Evolutionary conservation across 92 coral and sea anemone genomes (phyloP), one percentile per base, ranked within the genome.

Genomic region (Pocillopora grandis): DNA sequence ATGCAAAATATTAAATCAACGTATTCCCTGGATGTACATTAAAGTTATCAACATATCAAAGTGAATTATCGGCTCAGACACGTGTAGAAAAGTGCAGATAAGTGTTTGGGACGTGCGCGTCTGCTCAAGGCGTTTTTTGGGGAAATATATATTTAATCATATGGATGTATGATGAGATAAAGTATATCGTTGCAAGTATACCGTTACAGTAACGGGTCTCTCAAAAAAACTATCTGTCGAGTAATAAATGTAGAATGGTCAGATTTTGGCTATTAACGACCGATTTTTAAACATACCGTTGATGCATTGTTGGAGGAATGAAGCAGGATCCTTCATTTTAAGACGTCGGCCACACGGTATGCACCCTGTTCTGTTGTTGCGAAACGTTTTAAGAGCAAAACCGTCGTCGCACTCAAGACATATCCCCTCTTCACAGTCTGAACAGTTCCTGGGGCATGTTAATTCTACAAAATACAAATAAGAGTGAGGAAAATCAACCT

Each of bases 341-440:
- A 63, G 71, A 16, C 6, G 7, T 37, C 62, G 35, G 17, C 71
- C 16, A 37, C 84, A 80, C 17, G 84, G 67, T 31, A 70, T 36
- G 12, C 84, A 80, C 58, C 35, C 10, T 1, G 80, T 31, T 23
- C 59, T 58, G 5, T 57, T 57, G 19, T 48, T 66, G 14, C 66
- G 66, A 0, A 68, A 1, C 13, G 59, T 66, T 68, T 66, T 55
- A 66, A 80, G 19, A 15, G 42, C 85, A 58, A 80, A 80, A 31
- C 48, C 68, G 16, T 80, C 77, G 59, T 80, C 85, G 19, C 85
- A 80, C 13, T 9, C 85, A 1, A 18, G 55, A 56, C 85, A 80
- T 3, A n/a, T 35, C 9, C 61, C 76, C 20, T 80, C 36, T 31
- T 31, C 56, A 27, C 72, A 80, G 35, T 31, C 77, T 27, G 85